These are phyloP conservation scores for Augiades crinisus DNA, from an alignment of 2,888 invertebrate genomes.

Conservation along the genomic window DNA sequence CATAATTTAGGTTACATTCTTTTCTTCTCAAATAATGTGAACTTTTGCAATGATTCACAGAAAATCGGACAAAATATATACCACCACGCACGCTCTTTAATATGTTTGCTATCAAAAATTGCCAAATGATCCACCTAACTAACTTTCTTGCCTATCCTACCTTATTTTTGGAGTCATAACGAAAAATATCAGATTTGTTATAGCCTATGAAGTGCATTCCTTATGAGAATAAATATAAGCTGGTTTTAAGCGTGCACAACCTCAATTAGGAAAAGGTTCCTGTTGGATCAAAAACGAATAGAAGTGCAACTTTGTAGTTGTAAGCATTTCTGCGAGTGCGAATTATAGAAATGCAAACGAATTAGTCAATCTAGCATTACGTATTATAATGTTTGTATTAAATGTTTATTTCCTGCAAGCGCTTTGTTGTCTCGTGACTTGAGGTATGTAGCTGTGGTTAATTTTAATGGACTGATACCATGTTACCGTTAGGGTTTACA, in stretches of 20 bases:
- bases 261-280: no score
- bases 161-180: no score
- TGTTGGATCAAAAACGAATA: not conserved
- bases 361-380: not conserved
- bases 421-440: not conserved
- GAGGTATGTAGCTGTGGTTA: not conserved
- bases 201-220: no score
- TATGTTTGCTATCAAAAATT: no score
- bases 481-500: not conserved
- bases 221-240: not conserved
- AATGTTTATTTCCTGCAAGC: not conserved
- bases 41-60: no score
- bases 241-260: not conserved
- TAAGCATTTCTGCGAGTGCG: not conserved
- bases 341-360: not conserved
- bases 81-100: no score
- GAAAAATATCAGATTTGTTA: no score
- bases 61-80: no score
- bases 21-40: no score
- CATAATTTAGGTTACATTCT: no score
- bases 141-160: no score
- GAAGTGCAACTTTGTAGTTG: not conserved
- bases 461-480: not conserved
- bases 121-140: no score
- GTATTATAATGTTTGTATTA: not conserved